Percentiles rank a stretch among this genome's conserved stretches.
Conservation (phyloP, 2,888 invertebrate species). For the Plebejus anna region DNA sequence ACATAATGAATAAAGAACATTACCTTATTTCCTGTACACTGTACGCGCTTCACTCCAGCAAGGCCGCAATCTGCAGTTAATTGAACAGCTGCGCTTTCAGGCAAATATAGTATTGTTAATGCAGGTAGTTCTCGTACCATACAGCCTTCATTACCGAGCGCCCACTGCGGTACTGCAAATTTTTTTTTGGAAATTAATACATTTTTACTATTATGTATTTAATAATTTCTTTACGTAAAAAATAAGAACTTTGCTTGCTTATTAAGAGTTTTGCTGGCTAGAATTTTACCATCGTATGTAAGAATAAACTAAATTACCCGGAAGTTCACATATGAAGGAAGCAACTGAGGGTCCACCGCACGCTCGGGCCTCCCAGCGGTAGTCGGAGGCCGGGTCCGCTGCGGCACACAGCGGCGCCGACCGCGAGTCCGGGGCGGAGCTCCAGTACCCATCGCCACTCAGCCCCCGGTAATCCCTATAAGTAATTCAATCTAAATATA, state of each 20-base stretch:
- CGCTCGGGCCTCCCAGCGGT: constrained; percentile 86
- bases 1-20: background rate
- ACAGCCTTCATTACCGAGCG: constrained; percentile 83
- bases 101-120: constrained; percentile 86
- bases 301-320: constrained; percentile 70
- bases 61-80: constrained; percentile 87
- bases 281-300: background rate
- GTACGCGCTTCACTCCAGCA: constrained; percentile 85
- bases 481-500: background rate
- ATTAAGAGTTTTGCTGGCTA: too few relatives aligned
- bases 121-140: constrained; percentile 86
- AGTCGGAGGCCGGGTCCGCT: constrained; percentile 87
- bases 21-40: constrained; percentile 88
- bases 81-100: constrained; percentile 87
- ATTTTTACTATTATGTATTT: too few relatives aligned
- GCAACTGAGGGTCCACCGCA: constrained; percentile 89
- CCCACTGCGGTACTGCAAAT: constrained; percentile 86
- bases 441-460: constrained; percentile 86
- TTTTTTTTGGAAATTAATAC: background rate
- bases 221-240: background rate
- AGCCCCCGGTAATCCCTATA: constrained; percentile 80
- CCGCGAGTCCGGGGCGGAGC: constrained; percentile 81
- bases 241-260: background rate
- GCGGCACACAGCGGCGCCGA: constrained; percentile 85
- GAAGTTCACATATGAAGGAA: constrained; percentile 89